Conservation (phyloP, 2,888 invertebrate genomes). For the Plagodis dolabraria region DNA sequence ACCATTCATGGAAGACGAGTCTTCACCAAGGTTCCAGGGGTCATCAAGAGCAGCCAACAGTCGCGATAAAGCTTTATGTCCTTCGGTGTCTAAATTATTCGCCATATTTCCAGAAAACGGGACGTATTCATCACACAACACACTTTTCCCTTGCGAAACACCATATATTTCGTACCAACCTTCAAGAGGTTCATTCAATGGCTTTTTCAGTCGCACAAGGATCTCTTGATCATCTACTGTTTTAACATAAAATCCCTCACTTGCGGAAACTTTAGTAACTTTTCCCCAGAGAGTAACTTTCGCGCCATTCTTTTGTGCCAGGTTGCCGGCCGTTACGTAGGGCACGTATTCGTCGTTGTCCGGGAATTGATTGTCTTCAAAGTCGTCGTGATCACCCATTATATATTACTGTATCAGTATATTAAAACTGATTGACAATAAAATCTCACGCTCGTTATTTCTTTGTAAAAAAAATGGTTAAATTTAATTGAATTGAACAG, state of each 20-base stretch:
- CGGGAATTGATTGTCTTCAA: conserved; percentile 77
- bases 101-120: conserved; percentile 68
- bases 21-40: conserved; percentile 79
- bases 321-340: conserved; percentile 75
- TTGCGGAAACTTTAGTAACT: conserved; percentile 74
- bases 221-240: conserved; percentile 79
- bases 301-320: conserved; percentile 75
- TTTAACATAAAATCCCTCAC: conserved; percentile 75
- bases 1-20: conserved; percentile 54
- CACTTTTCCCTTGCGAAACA: conserved; percentile 72
- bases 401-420: conserved; percentile 1
- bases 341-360: conserved; percentile 79
- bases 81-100: conserved; percentile 72
- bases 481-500: too few relatives aligned
- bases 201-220: conserved; percentile 66
- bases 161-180: conserved; percentile 81
- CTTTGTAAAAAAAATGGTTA: too few relatives aligned
- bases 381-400: conserved; percentile 77
- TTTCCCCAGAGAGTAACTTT: conserved; percentile 78
- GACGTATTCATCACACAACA: conserved; percentile 76
- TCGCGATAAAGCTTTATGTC: conserved; percentile 72
- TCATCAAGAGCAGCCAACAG: conserved; percentile 73
- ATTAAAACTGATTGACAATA: neutral
- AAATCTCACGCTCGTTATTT: too few relatives aligned
- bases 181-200: conserved; percentile 70